phyloP scores from a whole-genome alignment of 1,140 invertebrate genomes.

The Ostrea denselamellosa region DNA sequence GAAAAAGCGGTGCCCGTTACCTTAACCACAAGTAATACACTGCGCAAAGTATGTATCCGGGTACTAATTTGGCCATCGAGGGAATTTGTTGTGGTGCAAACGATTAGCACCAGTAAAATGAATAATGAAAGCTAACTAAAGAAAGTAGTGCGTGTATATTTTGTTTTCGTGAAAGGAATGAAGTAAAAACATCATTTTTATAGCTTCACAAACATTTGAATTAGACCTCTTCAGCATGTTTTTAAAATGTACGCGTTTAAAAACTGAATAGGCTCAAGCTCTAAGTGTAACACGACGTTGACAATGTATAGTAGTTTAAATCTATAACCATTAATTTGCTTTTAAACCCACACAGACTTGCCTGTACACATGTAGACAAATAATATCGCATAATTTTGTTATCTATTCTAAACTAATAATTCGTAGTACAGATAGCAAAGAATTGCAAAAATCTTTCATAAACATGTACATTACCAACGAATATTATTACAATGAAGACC shows the following conservation, averaged over 20 bases:
- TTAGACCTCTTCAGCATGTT: neutral
- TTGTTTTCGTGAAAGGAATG: neutral
- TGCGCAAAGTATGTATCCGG: neutral
- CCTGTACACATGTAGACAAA: neutral
- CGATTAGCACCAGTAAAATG: too few species aligned
- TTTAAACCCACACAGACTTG: neutral
- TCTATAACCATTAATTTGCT: neutral
- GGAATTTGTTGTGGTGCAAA: neutral
- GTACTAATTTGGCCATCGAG: neutral
- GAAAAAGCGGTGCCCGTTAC: neutral
- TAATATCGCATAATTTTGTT: neutral
- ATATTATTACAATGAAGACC: too few species aligned
- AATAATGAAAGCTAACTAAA: too few species aligned
- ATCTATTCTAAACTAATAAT: neutral
- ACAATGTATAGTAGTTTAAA: neutral
- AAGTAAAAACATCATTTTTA: conserved; percentile 5
- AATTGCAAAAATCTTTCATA: too few species aligned
- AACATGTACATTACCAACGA: too few species aligned
- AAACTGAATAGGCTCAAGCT: neutral
- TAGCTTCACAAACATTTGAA: neutral
- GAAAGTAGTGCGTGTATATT: neutral
- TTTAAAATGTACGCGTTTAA: neutral
- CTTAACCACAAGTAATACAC: neutral
- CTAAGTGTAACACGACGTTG: neutral
- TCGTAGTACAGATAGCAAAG: too few species aligned